Base-by-base conservation (phyloP, 2,888 invertebrate species). In the Macroteleia sp. region DNA sequence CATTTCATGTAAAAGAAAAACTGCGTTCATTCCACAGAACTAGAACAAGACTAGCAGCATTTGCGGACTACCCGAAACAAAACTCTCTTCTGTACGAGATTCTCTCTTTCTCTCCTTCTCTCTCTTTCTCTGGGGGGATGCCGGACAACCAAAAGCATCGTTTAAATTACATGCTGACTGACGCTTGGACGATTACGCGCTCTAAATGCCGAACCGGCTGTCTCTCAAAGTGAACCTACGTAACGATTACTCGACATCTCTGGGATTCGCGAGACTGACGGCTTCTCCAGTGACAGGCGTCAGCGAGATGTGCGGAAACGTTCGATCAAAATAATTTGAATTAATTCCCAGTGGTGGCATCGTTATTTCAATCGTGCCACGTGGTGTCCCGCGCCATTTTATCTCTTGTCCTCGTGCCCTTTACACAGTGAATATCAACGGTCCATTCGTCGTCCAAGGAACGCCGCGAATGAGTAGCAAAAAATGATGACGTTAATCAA, bases 281-380 rank as follows among this genome's bases (percentile, higher is more conserved):
- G 81, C 69, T 75, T 79, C 79, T 79, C 69, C 81, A 59, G 77
- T 80, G 81, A 81, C 82, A 82, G 79, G 67, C 64, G 64, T 62
- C 73, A 73, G 50, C 69, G 52, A 17, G 48, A 74, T 48, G 62
- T 70, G 64, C 84, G 86, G 83, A 88, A 88, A 84, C 83, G 69
- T 77, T 84, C 83, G 71, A 87, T 88, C 86, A 84, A 84, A 85
- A 83, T 86, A 81, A 87, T 86, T 86, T 81, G 83, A 85, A 87
- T 86, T 85, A 84, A 86, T 85, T 85, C 83, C 54, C 79, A 64
- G 39, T 59, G 71, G 46, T 34, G 42, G 20, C 41, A 16, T 56
- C 50, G 52, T 69, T 62, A 69, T 57, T 66, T 57, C 52, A 66
- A 66, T 50, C 57, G 56, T 3, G 44, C 44, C 44, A 44, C 44